Base-by-base conservation (phyloP, 2,888 invertebrate species). In the Axea sp. region DNA sequence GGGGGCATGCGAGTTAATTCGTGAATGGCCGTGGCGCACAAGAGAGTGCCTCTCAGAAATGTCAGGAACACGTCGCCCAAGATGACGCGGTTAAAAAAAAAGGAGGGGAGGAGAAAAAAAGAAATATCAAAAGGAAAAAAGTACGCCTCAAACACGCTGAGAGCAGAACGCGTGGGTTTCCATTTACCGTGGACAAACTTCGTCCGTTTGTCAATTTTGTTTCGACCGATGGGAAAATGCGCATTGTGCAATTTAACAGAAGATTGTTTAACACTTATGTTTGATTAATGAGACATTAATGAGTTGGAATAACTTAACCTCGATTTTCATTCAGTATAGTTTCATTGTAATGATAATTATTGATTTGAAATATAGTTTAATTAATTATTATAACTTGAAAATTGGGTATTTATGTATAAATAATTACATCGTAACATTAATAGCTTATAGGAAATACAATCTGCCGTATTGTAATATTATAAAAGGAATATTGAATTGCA, bases 1-100 rank as follows among this genome's bases (percentile, higher is more conserved):
- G 75, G 67, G 24, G 69, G 75, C 78, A 79, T 80, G 77, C 74
- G 74, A 79, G 80, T 78, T 80, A 80, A 82, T 81, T 80, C 77
- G 75, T 60, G 73, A 77, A 80, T 81, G 72, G 76, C 76, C 73
- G 68, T n/a, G n/a, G n/a, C n/a, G n/a, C n/a, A n/a, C n/a, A n/a
- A n/a, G n/a, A n/a, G 77, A 75, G 43, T 37, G 45, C 67, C 76
- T 78, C 78, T 78, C 71, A 67, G 71, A 77, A 57, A 78, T 76
- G 78, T 84, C 81, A 79, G 77, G 76, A 79, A 75, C 79, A 75
- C 59, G 73, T 69, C 68, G 60, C 49, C 30, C 15, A 24, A 45
- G 33, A 62, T 49, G 65, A 68, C 68, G 64, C 22, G 35, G 26
- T 62, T 55, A 65, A 69, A 60, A 43, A 35, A 12, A 69, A 77